Conservation (phyloP, 64 coral and sea anemone species). For the Actinia equina region DNA sequence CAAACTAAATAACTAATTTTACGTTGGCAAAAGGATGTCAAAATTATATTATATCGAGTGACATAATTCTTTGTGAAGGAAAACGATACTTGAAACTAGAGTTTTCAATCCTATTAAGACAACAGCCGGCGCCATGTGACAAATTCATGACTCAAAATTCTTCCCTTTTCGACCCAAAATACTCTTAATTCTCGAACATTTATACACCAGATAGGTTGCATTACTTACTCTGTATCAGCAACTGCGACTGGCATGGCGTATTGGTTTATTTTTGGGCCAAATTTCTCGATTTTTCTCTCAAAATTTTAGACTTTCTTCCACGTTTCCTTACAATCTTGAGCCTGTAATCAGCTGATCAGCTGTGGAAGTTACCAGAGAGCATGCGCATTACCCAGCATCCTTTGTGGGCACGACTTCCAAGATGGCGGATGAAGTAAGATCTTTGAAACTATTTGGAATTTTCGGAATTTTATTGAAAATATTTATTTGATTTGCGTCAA, state of each 20-base stretch:
- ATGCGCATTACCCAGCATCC: conserved; percentile 51
- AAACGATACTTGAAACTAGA: neutral
- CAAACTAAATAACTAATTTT: too few species aligned
- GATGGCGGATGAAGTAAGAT: conserved; percentile 68
- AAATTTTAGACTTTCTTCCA: neutral
- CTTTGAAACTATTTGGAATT: neutral
- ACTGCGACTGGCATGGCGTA: conserved; percentile 42
- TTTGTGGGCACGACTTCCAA: conserved; percentile 25
- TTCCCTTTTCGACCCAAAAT: neutral
- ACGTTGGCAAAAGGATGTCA: neutral
- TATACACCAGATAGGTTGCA: neutral
- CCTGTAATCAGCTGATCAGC: conserved; percentile 21
- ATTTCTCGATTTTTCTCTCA: neutral
- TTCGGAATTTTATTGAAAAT: neutral
- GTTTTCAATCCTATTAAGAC: neutral
- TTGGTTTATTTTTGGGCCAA: neutral
- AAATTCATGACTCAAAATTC: neutral
- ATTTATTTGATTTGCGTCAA: neutral
- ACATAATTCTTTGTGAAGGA: neutral
- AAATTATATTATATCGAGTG: neutral
- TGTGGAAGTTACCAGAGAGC: neutral
- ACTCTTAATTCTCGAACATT: neutral
- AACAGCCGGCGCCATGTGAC: neutral
- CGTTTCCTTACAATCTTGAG: conserved; percentile 22
- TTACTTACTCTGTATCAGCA: conserved; percentile 62